Evolutionary conservation across 2,888 invertebrate species (phyloP), one percentile per base, ranked within the genome.

Genomic region (Cheilosia pagana): DNA sequence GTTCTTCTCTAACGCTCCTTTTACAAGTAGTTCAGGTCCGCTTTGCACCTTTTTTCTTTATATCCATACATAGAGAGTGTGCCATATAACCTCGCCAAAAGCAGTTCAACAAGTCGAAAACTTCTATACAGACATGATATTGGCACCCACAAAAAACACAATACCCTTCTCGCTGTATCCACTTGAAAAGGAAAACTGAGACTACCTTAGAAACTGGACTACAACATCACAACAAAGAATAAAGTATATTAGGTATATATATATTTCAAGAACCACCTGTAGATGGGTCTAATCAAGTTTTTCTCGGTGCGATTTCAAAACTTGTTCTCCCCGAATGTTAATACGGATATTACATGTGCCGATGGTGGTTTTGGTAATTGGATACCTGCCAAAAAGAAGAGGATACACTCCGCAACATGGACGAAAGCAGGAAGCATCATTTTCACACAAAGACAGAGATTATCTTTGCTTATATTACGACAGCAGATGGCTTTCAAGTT

Each of bases 261-360:
- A n/a, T 53, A 41, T 67, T 67, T 53, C 52, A 68, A 78, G 48
- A 82, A 50, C 52, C 72, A 82, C 82, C 77, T 82, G 82, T 78
- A 67, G 72, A 71, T 45, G 63, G 39, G 45, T 25, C 68, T 48
- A 59, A 79, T 72, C 25, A 59, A 19, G 50, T 62, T 60, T 41
- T 63, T 23, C 52, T 59, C 19, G 14, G 12, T 45, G 41, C 16
- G 50, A 60, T 35, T 12, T 35, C 28, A 59, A 35, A 25, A 68
- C 21, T 39, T 53, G 43, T 35, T 39, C 2, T 8, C 16, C 14
- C 65, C 16, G 25, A 53, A 52, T 65, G 35, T 60, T 43, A 31
- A 60, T 25, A 55, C 53, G 23, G 28, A 50, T 74, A 21, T 48
- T 60, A 65, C 65, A 67, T 60, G 57, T 60, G 45, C 39, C 48